These are phyloP conservation scores for Darevskia mixta DNA, from an alignment of 2,797 vertebrate species.

Conservation along the genomic window DNA sequence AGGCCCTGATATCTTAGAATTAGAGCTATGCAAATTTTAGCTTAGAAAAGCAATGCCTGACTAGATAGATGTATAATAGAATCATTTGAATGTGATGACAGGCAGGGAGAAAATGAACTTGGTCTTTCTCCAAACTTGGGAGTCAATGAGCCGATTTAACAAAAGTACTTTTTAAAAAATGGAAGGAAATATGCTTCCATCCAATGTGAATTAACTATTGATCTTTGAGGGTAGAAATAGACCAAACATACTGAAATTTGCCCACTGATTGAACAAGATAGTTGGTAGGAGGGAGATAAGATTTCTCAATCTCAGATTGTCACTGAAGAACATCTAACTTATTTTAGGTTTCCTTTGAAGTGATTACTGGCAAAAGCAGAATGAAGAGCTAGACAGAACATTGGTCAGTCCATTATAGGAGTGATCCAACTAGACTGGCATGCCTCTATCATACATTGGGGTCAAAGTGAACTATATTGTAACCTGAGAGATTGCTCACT, in stretches of 20 bases:
- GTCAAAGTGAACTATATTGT: not conserved
- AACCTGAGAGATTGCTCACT: too few species aligned
- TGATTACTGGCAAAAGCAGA: not conserved
- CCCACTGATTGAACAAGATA: not conserved
- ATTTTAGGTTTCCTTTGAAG: not conserved
- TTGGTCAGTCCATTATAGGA: not conserved
- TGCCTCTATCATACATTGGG: not conserved
- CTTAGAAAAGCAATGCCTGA: not conserved
- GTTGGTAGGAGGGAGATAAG: not conserved
- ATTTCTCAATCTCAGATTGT: not conserved
- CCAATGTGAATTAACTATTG: not conserved
- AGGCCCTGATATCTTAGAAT: not conserved
- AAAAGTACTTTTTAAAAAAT: not conserved
- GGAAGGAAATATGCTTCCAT: not conserved
- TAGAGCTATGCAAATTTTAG: not conserved
- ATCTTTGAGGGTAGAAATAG: not conserved
- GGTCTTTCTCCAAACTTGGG: not conserved
- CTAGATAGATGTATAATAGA: not conserved
- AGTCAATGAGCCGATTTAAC: too few species aligned
- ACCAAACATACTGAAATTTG: not conserved
- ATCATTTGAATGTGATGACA: too few species aligned
- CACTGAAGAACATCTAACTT: not conserved
- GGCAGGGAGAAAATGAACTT: not conserved
- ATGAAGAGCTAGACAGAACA: not conserved
- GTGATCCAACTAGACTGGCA: not conserved